Evolutionary conservation across 2,888 invertebrate genomes (phyloP).

Genomic region (Macaria liturata): DNA sequence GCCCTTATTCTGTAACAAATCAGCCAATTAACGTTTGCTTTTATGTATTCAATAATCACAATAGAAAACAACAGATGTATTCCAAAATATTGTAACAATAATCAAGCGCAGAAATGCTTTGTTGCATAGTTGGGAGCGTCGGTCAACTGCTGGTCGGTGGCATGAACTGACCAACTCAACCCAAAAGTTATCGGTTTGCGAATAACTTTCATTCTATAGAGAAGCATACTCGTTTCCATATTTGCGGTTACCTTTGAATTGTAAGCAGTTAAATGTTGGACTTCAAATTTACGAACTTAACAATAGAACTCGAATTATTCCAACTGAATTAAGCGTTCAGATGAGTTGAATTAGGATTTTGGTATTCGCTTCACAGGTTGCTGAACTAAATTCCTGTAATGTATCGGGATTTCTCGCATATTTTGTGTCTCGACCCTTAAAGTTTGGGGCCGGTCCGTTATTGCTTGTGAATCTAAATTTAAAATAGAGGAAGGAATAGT

Average conservation of each 20-base stretch:
- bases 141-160: conserved; percentile 54
- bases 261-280: conserved; percentile 81
- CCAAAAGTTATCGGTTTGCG: conserved; percentile 79
- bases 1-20: no score
- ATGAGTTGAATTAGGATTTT: conserved; percentile 74
- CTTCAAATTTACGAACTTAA: conserved; percentile 78
- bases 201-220: conserved; percentile 77
- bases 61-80: conserved; percentile 19
- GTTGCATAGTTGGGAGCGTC: conserved; percentile 62
- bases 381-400: conserved; percentile 71
- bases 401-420: conserved; percentile 59
- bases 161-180: conserved; percentile 64
- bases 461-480: conserved; percentile 30
- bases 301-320: conserved; percentile 80
- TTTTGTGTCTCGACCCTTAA: conserved; percentile 49
- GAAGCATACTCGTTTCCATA: conserved; percentile 74
- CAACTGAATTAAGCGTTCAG: conserved; percentile 77
- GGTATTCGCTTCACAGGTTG: conserved; percentile 70
- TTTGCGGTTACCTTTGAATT: conserved; percentile 82
- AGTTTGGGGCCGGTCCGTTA: conserved; percentile 41
- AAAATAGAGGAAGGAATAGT: conserved; percentile 31
- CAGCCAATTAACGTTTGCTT: no score
- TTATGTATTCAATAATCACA: background rate
- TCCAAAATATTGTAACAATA: conserved; percentile 48
- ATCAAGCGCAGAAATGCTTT: conserved; percentile 61